Base-by-base conservation (phyloP, 2,888 invertebrate species). In the Eupelmus urozonus region DNA sequence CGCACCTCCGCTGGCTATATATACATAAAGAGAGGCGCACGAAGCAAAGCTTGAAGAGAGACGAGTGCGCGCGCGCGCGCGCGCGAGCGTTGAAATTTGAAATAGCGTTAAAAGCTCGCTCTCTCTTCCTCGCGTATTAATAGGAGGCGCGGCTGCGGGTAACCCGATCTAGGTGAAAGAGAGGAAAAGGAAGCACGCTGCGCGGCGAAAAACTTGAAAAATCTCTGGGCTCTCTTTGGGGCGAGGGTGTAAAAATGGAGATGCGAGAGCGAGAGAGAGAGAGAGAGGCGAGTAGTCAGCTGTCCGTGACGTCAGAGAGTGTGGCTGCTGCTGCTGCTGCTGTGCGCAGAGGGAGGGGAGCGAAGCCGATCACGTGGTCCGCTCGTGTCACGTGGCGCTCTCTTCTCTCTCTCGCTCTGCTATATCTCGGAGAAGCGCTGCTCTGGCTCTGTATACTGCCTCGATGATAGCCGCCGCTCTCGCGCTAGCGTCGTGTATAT, bases 241-340 rank as follows among this genome's bases (percentile, higher is more conserved):
- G 4, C 16, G 20, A 70, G 70, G 63, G 70, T 57, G 70, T 65
- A 70, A 63, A 63, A 76, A 65, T 70, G 63, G 70, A 29, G 57
- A 40, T 29, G 34, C 16, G 18, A 42, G n/a, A 5, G 29, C 1
- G 23, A 20, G 18, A 45, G 27, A 7, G 9, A 20, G 9, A 20
- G 40, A 20, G 27, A 5, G 16, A 20, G 71, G 65, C 66, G 77
- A 72, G 83, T 82, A 87, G 87, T 88, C 88, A 88, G 88, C 88
- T 88, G 88, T 85, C 85, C 82, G 83, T 88, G 88, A 88, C 88
- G 88, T 88, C 88, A 88, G 79, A 57, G 25, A n/a, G n/a, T n/a
- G 27, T 60, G 27, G 53, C 63, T 63, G n/a, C n/a, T n/a, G n/a
- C n/a, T n/a, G n/a, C n/a, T n/a, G n/a, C 23, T 45, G 65, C 67